A percentile compares a stretch with the other conserved stretches of the same genome.
Evolutionary conservation across 1,140 invertebrate species (phyloP).

Genomic region (Microvelia longipes): DNA sequence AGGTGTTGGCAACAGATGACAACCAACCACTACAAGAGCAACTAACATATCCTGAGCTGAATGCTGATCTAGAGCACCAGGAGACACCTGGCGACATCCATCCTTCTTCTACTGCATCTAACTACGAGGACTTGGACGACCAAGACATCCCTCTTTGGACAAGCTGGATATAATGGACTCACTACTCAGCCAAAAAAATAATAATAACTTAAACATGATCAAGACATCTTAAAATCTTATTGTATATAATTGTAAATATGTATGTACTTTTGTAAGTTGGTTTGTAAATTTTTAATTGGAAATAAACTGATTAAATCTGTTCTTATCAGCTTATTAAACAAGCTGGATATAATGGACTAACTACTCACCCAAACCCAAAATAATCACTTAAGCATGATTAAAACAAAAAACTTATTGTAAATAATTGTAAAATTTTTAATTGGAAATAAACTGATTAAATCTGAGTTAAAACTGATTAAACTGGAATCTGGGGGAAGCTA

Average conservation of each 20-base stretch:
- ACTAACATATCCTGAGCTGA: not conserved
- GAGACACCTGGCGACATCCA: not conserved
- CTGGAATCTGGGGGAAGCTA: too few species aligned
- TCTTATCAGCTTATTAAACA: too few species aligned
- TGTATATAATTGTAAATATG: too few species aligned
- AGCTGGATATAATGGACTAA: not conserved
- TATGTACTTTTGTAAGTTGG: too few species aligned
- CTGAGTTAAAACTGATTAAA: too few species aligned
- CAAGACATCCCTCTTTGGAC: slow-evolving; percentile 8
- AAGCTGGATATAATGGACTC: not conserved
- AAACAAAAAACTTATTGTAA: slow-evolving; percentile 22
- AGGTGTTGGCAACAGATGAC: not conserved
- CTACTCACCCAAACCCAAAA: not conserved
- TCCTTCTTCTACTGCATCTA: slow-evolving; percentile 18
- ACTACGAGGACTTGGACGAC: slow-evolving; percentile 20
- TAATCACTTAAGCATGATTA: not conserved
- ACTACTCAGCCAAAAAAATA: not conserved
- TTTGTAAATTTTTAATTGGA: too few species aligned
- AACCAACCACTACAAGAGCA: not conserved
- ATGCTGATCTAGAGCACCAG: not conserved
- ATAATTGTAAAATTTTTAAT: too few species aligned
- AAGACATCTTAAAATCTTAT: slow-evolving; percentile 22
- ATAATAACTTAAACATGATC: not conserved
- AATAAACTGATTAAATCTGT: too few species aligned
- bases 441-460: too few species aligned